Conservation (phyloP, 2,797 vertebrate species). For the Scarus forsteni region DNA sequence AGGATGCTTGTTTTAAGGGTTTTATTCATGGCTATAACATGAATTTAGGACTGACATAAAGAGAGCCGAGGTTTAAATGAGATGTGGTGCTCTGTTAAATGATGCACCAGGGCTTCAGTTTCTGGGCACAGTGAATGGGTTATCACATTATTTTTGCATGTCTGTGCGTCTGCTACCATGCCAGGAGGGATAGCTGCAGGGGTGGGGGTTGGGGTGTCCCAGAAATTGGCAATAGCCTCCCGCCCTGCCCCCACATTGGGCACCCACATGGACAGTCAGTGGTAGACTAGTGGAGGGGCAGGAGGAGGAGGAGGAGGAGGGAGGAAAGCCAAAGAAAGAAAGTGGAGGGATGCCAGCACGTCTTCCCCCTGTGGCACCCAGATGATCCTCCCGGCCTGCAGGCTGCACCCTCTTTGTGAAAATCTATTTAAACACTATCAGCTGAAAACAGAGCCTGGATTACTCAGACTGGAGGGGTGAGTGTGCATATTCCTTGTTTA, state of each 20-base stretch:
- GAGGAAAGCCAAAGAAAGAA: constrained; percentile 8
- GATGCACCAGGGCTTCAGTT: constrained; percentile 11
- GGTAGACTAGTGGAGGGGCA: constrained; percentile 34
- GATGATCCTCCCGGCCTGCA: constrained; percentile 51
- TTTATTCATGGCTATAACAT: neutral
- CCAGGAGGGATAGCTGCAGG: constrained; percentile 38
- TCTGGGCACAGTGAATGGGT: constrained; percentile 21
- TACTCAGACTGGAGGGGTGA: constrained; percentile 38
- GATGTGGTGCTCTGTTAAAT: constrained; percentile 16
- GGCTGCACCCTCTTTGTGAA: constrained; percentile 42
- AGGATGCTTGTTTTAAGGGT: neutral
- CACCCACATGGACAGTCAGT: constrained; percentile 51
- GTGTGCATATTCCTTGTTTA: constrained; percentile 16
- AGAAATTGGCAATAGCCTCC: constrained; percentile 58
- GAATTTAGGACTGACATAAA: neutral
- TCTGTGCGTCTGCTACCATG: constrained; percentile 28
- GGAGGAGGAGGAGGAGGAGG: constrained; percentile 2
- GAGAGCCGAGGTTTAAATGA: constrained; percentile 8
- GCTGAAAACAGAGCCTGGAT: constrained; percentile 72
- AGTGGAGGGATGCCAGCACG: constrained; percentile 62
- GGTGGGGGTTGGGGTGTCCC: constrained; percentile 46
- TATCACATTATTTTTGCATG: constrained; percentile 26
- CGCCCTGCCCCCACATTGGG: constrained; percentile 31
- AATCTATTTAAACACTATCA: constrained; percentile 63
- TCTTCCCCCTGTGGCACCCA: constrained; percentile 40